These are phyloP conservation scores for Ceratitis capitata DNA, from an alignment of 1,140 invertebrate species.

Conservation along the genomic window DNA sequence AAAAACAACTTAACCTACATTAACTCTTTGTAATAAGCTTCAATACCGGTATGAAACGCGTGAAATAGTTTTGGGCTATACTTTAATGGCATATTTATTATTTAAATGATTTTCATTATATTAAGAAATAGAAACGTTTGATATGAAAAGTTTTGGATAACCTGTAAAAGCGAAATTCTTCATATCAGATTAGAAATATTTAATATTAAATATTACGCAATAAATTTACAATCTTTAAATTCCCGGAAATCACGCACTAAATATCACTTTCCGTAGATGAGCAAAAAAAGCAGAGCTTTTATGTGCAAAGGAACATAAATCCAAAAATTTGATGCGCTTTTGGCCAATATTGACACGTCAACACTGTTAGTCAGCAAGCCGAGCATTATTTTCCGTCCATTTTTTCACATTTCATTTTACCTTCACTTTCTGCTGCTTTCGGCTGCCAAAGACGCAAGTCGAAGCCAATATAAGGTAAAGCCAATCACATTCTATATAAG, in stretches of 20 bases:
- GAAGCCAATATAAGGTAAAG: constrained; percentile 13
- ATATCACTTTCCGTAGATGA: not conserved
- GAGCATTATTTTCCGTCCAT: not conserved
- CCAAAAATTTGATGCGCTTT: not conserved
- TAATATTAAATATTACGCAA: too few relatives aligned
- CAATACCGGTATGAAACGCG: too few relatives aligned
- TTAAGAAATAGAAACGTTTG: too few relatives aligned
- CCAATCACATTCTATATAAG: not conserved
- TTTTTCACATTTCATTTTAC: not conserved
- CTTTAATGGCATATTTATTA: too few relatives aligned
- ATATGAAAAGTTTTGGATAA: too few relatives aligned
- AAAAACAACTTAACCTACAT: too few relatives aligned
- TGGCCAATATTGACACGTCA: constrained; percentile 10
- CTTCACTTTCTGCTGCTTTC: not conserved
- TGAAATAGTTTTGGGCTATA: too few relatives aligned
- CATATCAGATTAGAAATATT: too few relatives aligned
- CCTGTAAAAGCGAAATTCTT: too few relatives aligned
- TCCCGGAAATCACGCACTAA: not conserved
- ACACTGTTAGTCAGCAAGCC: not conserved
- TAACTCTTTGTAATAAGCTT: too few relatives aligned
- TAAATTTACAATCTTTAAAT: not conserved
- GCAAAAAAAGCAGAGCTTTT: not conserved
- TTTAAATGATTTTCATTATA: too few relatives aligned
- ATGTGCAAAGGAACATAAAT: not conserved
- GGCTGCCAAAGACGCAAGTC: not conserved